phyloP scores from a whole-genome alignment of 2,888 invertebrate species.

The Zygogramma bicolorata region DNA sequence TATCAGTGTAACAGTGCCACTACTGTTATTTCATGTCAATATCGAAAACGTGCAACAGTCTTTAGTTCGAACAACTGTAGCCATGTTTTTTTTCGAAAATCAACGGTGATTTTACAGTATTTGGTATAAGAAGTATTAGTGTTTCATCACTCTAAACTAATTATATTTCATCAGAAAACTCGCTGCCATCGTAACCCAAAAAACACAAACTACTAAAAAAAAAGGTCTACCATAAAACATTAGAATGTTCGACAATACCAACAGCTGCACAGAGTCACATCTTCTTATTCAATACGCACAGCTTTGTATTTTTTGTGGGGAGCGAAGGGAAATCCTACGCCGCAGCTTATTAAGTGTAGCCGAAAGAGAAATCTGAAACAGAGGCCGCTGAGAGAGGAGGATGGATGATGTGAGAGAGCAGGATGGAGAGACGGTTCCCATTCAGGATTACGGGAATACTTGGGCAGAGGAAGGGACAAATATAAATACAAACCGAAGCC shows the following conservation, averaged over 20 bases:
- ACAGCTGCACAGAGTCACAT: constrained; percentile 26
- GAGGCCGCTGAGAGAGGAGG: not conserved
- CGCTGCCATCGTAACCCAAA: no score
- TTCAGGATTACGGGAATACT: constrained; percentile 15
- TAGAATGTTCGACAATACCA: constrained; percentile 8
- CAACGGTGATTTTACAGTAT: no score
- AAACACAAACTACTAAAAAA: not conserved
- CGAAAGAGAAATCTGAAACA: constrained; percentile 12
- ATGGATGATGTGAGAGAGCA: not conserved
- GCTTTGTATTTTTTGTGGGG: constrained; percentile 20
- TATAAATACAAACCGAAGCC: constrained; percentile 46
- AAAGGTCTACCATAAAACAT: not conserved
- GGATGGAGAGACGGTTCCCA: not conserved
- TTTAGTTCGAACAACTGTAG: no score
- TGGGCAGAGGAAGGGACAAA: constrained; percentile 39
- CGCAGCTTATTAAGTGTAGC: constrained; percentile 2
- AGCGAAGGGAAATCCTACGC: constrained; percentile 13
- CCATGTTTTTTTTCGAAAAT: no score
- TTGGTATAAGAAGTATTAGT: no score
- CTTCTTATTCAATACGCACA: constrained; percentile 10
- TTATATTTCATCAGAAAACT: no score
- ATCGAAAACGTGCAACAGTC: no score
- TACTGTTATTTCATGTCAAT: no score
- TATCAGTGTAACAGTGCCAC: no score
- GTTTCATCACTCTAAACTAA: not conserved